Evolutionary conservation across 1,140 invertebrate species (phyloP).

Genomic region (Drosophila varians): DNA sequence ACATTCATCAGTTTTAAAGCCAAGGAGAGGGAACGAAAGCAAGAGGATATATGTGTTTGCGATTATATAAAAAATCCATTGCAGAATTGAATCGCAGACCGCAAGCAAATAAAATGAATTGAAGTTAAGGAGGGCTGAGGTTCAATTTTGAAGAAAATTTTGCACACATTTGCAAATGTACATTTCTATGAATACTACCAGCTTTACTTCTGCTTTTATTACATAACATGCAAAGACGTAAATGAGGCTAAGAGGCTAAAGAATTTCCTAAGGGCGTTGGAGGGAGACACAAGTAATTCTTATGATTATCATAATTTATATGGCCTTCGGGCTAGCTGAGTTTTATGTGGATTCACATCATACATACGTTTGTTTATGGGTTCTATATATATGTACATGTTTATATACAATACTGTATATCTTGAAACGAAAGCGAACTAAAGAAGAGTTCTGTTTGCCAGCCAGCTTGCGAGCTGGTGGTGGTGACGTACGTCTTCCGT

Average conservation of each 20-base stretch:
- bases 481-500: constrained; percentile 77
- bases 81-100: constrained; percentile 48
- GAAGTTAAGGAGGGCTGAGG: constrained; percentile 37
- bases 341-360: constrained; percentile 29
- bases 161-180: constrained; percentile 21
- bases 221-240: constrained; percentile 49
- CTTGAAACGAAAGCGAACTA: constrained; percentile 36
- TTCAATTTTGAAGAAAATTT: constrained; percentile 59
- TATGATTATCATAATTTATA: constrained; percentile 82
- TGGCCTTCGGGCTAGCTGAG: constrained; percentile 62
- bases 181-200: constrained; percentile 19
- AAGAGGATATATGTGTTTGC: background rate
- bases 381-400: no score
- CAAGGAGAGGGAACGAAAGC: constrained; percentile 31
- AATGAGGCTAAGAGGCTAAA: constrained; percentile 34
- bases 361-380: background rate
- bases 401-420: background rate
- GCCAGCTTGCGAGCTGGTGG: constrained; percentile 1
- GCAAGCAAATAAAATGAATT: constrained; percentile 21
- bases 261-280: constrained; percentile 29
- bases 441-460: constrained; percentile 57
- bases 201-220: constrained; percentile 44
- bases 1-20: constrained; percentile 75
- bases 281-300: constrained; percentile 72
- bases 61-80: constrained; percentile 7